Evolutionary conservation across 2,797 vertebrate species (phyloP).

Genomic region (Natrix natrix): DNA sequence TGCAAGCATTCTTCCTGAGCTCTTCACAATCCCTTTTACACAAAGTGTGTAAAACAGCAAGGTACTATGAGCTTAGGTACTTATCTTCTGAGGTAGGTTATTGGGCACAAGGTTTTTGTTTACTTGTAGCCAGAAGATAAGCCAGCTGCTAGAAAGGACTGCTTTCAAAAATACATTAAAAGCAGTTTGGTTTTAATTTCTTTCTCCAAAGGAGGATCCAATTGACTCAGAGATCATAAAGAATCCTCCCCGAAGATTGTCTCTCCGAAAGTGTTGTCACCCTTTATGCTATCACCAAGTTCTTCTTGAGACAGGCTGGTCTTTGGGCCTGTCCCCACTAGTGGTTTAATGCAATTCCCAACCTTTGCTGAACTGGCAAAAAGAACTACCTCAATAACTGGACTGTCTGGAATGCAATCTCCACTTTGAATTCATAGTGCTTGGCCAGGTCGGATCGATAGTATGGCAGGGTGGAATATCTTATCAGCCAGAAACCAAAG

Average conservation of each 20-base stretch:
- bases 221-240: background rate
- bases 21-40: background rate
- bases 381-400: background rate
- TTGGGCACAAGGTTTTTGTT: background rate
- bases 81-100: background rate
- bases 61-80: background rate
- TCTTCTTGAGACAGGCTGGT: background rate
- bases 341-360: background rate
- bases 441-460: background rate
- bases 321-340: background rate
- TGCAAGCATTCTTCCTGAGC: background rate
- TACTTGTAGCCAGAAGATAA: background rate
- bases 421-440: background rate
- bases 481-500: background rate
- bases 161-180: background rate
- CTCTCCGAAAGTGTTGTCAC: background rate
- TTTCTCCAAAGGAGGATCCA: background rate
- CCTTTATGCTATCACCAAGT: background rate
- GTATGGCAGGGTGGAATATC: background rate
- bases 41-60: background rate
- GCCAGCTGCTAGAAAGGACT: too few species aligned
- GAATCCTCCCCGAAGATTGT: background rate
- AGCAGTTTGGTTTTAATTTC: accelerated
- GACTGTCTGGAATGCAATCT: background rate
- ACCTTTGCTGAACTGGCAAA: background rate